Base-by-base conservation (phyloP, 2,888 invertebrate species). In the Hirudinaria manillensis region DNA sequence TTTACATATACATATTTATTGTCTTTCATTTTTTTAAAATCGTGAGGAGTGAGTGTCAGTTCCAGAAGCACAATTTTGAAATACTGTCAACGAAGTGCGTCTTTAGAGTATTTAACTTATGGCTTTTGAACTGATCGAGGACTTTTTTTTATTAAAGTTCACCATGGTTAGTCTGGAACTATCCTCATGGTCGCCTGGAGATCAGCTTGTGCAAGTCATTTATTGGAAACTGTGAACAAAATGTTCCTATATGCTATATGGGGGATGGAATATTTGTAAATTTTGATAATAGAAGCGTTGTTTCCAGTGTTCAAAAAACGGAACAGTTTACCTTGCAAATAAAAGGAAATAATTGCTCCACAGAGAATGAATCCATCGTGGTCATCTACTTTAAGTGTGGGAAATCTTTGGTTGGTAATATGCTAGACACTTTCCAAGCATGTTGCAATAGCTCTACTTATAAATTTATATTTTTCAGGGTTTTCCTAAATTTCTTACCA, bases 381-480 rank as follows among this genome's bases (percentile, higher is more conserved):
- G 10, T 61, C 61, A 45, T 45, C 45, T 45, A 45, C 13, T 45
- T 45, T 45, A 61, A 29, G 29, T 61, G 61, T 61, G 61, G 61
- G 29, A 61, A 61, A 19, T 27, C 61, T 27, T 27, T 61, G 61
- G 61, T 61, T 27, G 29, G 61, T 27, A 1, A 10, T 61, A 21
- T 16, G 24, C 13, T 61, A 16, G 16, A 45, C 1, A 1, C 1
- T 7, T 1, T 45, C 16, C 16, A 45, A 16, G 13, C 45, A 45
- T 45, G 10, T 10, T 16, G 16, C 3, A 45, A 45, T 7, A 45
- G 10, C 45, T 45, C 16, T 45, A 16, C 45, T 16, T 16, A 61
- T 61, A n/a, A 61, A n/a, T n/a, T 61, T 61, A 2, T 27, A 61
- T 10, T 61, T 61, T 1, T 61, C 61, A 61, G 61, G 61, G 61